Base-by-base conservation (phyloP, 2,113 vertebrate species). In the Microcebus griseorufus region DNA sequence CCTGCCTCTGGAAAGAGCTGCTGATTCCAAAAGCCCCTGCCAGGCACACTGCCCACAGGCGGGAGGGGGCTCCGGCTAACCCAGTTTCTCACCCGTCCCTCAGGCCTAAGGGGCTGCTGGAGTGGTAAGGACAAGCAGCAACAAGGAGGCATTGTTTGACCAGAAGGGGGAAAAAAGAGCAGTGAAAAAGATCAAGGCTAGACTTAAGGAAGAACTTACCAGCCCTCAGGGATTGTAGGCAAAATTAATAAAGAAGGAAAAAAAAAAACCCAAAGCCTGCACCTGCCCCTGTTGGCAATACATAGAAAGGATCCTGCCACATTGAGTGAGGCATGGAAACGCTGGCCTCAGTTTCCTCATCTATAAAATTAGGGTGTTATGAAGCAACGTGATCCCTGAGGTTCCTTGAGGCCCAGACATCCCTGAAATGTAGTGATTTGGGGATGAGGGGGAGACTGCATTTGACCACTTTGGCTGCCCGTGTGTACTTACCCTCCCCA, bases 91-190 rank as follows among this genome's bases (percentile, higher is more conserved):
- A 67, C 88, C 88, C 82, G 29, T 27, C n/a, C 90, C 84, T 73
- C 39, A 45, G 78, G 72, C 95, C 72, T 42, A 37, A 65, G 62
- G 65, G 83, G 79, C 93, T 95, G 79, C 93, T 95, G 45, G 79
- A 55, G 70, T 13, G 29, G 34, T 65, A 64, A 42, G 69, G 86
- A 85, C 1, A 85, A 94, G 84, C 80, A 64, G 69, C 72, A 93
- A 97, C 94, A 97, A 96, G 67, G 76, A 92, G 27, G n/a, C 85
- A 93, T 60, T 98, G 94, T 97, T 37, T 51, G 32, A 69, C n/a
- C 72, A 88, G 72, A 90, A 45, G 42, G n/a, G 32, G 16, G n/a
- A 0, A 29, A 6, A 88, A 81, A 6, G 29, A 95, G 72, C 89
- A 76, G 48, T 64, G 69, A 13, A 39, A 88, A 94, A 64, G 79